These are phyloP conservation scores for Hydrocynus forskahlii DNA, from an alignment of 2,797 vertebrate species.

Conservation along the genomic window DNA sequence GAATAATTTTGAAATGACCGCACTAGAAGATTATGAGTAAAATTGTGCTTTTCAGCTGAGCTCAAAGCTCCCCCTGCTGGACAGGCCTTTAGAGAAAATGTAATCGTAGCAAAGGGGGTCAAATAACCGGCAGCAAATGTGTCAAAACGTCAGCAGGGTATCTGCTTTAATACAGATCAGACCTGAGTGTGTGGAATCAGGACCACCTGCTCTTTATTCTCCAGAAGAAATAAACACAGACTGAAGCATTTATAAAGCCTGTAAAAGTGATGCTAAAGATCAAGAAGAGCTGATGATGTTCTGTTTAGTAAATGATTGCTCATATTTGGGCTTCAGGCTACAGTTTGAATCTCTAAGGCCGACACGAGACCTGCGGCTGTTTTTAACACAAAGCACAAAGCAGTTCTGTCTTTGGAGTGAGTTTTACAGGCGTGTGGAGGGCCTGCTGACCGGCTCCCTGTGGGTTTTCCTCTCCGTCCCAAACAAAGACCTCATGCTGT, in stretches of 20 bases:
- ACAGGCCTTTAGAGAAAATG: neutral
- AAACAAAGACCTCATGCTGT: slow-evolving; percentile 51
- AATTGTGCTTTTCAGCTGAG: neutral
- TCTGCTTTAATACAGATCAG: neutral
- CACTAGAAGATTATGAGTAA: neutral
- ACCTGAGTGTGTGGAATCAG: neutral
- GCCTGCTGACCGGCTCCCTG: slow-evolving; percentile 49
- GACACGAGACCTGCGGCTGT: slow-evolving; percentile 12
- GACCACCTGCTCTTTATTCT: no score
- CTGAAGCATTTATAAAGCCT: no score
- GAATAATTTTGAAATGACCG: neutral
- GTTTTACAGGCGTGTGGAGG: slow-evolving; percentile 46
- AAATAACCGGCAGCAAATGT: no score
- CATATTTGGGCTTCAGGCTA: slow-evolving; percentile 4
- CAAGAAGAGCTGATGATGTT: neutral
- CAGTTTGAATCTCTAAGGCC: neutral
- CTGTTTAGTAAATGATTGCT: neutral
- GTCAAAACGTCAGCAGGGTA: no score
- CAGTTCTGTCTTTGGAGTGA: slow-evolving; percentile 39
- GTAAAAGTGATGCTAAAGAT: neutral
- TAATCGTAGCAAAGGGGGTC: no score
- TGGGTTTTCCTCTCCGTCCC: slow-evolving; percentile 44
- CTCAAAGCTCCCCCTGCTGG: slow-evolving; percentile 68
- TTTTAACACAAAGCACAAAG: slow-evolving; percentile 55
- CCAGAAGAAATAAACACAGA: no score